phyloP scores from a whole-genome alignment of 2,888 invertebrate genomes.

The Ethmia dodecea region DNA sequence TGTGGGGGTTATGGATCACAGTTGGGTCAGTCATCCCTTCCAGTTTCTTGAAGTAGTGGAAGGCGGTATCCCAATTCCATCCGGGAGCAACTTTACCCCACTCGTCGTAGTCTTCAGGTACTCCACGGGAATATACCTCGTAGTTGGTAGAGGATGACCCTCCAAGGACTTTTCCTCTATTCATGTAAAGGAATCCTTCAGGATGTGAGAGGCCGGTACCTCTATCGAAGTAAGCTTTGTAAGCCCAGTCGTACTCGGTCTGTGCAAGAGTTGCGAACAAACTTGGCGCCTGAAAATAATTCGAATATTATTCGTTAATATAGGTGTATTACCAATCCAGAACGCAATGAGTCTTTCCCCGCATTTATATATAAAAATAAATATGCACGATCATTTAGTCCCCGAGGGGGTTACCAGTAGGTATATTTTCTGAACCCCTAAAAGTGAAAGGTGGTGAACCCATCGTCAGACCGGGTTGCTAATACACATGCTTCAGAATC shows the following conservation, averaged over 20 bases:
- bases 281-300: conserved; percentile 35
- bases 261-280: conserved; percentile 26
- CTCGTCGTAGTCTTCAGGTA: conserved; percentile 31
- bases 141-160: conserved; percentile 34
- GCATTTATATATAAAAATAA: no score
- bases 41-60: conserved; percentile 34
- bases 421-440: no score
- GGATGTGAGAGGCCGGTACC: conserved; percentile 26
- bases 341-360: no score
- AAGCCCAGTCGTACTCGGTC: conserved; percentile 33
- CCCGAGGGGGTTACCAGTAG: no score
- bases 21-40: conserved; percentile 31
- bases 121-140: conserved; percentile 32
- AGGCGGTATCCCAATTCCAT: conserved; percentile 31
- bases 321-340: no score
- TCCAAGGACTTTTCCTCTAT: conserved; percentile 35
- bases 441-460: no score
- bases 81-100: conserved; percentile 31
- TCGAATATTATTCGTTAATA: no score
- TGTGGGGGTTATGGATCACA: conserved; percentile 22
- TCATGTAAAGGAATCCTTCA: conserved; percentile 23
- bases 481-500: no score
- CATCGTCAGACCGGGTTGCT: no score
- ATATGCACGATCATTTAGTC: no score
- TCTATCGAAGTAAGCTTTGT: conserved; percentile 25